phyloP scores from a whole-genome alignment of 2,797 vertebrate genomes.

The Epinephelus awoara region DNA sequence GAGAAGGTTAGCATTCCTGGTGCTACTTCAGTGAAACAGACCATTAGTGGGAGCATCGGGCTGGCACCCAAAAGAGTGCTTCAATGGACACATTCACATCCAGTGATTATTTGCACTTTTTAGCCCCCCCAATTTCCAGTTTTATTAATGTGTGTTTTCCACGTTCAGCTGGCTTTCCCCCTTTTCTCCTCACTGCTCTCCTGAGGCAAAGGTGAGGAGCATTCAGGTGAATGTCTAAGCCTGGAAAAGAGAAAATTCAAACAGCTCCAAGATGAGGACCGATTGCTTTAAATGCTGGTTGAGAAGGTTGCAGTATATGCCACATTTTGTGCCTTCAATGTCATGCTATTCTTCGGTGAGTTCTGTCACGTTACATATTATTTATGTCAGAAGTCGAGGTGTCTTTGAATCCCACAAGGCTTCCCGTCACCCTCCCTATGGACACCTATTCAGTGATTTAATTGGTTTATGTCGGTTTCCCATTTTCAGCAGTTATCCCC shows the following conservation, averaged over 20 bases:
- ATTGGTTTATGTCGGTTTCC: slow-evolving; percentile 67
- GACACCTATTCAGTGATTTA: slow-evolving; percentile 74
- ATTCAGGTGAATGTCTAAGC: slow-evolving; percentile 58
- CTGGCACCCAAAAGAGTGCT: slow-evolving; percentile 73
- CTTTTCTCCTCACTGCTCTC: slow-evolving; percentile 46
- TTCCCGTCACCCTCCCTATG: slow-evolving; percentile 48
- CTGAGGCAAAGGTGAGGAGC: slow-evolving; percentile 66
- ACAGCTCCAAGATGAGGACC: slow-evolving; percentile 15
- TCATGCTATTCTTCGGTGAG: slow-evolving; percentile 19
- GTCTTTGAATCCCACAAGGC: slow-evolving; percentile 55
- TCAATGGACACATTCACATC: slow-evolving; percentile 82
- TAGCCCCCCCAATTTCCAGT: slow-evolving; percentile 74
- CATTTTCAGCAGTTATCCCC: slow-evolving; percentile 38
- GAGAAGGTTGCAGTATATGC: slow-evolving; percentile 23
- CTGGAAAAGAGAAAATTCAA: slow-evolving; percentile 33
- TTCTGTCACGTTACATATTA: slow-evolving; percentile 34
- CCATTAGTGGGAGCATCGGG: slow-evolving; percentile 81
- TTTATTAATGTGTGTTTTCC: slow-evolving; percentile 68
- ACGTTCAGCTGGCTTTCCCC: slow-evolving; percentile 64
- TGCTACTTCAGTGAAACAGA: slow-evolving; percentile 84
- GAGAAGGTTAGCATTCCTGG: slow-evolving; percentile 84
- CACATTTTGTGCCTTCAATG: slow-evolving; percentile 23
- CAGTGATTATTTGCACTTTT: slow-evolving; percentile 80
- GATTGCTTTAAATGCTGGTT: slow-evolving; percentile 24
- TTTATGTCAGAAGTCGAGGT: slow-evolving; percentile 44